Base-by-base conservation (phyloP, 2,797 vertebrate species). In the Sebastes steindachneri region DNA sequence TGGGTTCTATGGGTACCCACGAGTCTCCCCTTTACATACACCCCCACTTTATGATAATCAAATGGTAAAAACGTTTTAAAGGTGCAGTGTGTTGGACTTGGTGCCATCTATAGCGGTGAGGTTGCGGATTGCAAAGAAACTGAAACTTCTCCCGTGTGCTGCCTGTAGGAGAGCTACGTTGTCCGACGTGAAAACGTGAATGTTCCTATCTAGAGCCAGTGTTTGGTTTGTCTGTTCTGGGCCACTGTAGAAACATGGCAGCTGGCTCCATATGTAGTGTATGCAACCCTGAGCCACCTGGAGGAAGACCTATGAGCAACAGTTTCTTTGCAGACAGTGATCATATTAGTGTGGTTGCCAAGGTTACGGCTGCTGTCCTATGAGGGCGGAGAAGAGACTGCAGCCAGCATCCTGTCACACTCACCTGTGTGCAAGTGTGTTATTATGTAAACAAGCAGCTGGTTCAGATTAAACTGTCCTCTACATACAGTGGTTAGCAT, bases 311-410 rank as follows among this genome's bases (percentile, higher is more conserved):
- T 37, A 14, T 10, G 26, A 17, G 62, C 48, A 41, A 25, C 35
- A 65, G 63, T 66, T 2, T n/a, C 48, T n/a, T n/a, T n/a, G 29
- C 68, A 72, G 68, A 69, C 77, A 73, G 71, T 67, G 58, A 85
- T 76, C 60, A 19, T 31, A 33, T 88, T 53, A 88, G 75, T 68
- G 68, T 9, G 29, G 77, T 87, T 85, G 66, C 83, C 80, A 86
- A 86, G 77, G 84, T 78, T 77, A 88, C 45, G 28, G 29, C 59
- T 82, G 25, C 45, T 68, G 5, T 84, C 35, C 35, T 54, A n/a
- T 37, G 15, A 57, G 68, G 80, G 71, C 2, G 10, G 53, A 66
- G 65, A 65, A 60, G 68, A 67, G 17, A 65, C 67, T 19, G 60
- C 66, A 33, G 70, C 53, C 37, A 54, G 33, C 68, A n/a, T 71